Base-by-base conservation (phyloP, 2,113 vertebrate species). In the Piaya cayana region DNA sequence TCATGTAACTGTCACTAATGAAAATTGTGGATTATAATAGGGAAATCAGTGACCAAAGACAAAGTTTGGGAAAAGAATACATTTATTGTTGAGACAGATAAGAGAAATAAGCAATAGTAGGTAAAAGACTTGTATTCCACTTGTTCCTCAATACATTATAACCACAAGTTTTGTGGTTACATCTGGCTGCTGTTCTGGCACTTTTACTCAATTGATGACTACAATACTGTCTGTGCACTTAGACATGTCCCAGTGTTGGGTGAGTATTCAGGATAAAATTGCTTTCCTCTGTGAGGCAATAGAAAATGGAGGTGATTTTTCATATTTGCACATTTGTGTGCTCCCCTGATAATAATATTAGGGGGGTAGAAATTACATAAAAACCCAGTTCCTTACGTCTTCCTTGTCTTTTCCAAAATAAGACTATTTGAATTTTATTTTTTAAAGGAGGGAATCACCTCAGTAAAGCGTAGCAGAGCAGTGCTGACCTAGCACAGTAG, bases 301-400 rank as follows among this genome's bases (percentile, higher is more conserved):
- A 75, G 67, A 82, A 80, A 88, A 79, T 85, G 47, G 77, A 94
- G 82, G 88, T 92, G 39, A 89, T 97, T 96, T 95, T 88, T 95
- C 80, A 92, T 65, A 82, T 70, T 83, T 70, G 25, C 53, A 63
- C 36, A 29, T 92, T 45, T 50, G 19, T 88, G 45, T 90, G 74
- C 67, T 88, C 53, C 67, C 34, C 52, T 94, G 69, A 49, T 84
- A 60, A 52, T 75, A 65, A 56, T 53, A 30, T n/a, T n/a, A 39
- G 25, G 58, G 60, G 39, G 25, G 15, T 83, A 64, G 60, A 78
- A 22, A 70, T 95, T 56, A 63, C 29, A 82, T 34, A 62, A 86
- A 95, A 94, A 5, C 20, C n/a, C 32, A 42, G 50, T 47, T 25
- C 22, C 45, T n/a, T 36, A 23, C 9, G 32, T 8, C 43, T 89